A percentile compares a stretch with the other conserved stretches of the same genome.
phyloP scores from a whole-genome alignment of 2,888 invertebrate genomes.

The Dysmachus trigonus region DNA sequence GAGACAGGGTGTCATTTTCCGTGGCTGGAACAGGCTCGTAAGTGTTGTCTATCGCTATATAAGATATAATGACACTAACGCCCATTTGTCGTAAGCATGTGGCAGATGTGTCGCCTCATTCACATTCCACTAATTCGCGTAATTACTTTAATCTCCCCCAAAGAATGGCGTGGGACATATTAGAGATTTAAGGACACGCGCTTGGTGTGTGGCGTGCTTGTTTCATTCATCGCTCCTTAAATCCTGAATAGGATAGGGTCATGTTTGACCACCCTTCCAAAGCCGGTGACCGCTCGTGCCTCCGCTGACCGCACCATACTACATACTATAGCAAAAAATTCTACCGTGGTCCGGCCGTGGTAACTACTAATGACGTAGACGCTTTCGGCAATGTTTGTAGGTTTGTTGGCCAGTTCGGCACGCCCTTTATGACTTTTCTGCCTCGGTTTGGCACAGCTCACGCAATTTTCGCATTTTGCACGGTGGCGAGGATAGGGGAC shows the following conservation, averaged over 20 bases:
- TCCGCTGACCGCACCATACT: neutral
- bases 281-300: neutral
- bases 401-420: neutral
- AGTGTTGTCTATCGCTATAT: neutral
- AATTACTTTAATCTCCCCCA: neutral
- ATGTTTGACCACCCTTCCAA: neutral
- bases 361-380: neutral
- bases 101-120: neutral
- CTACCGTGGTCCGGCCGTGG: neutral
- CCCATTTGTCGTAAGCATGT: neutral
- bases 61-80: neutral
- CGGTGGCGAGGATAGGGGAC: neutral
- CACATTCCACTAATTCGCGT: neutral
- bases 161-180: neutral
- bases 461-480: constrained; percentile 3
- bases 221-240: neutral
- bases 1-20: neutral
- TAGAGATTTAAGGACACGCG: neutral
- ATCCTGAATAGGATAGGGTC: too few species aligned
- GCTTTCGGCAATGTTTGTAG: neutral
- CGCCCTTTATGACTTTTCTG: neutral
- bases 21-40: neutral
- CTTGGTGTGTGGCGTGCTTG: neutral
- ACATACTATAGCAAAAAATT: too few species aligned
- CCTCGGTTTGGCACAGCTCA: neutral